These are phyloP conservation scores for Megaptera novaeangliae DNA, from an alignment of 2,113 vertebrate genomes.

Conservation along the genomic window DNA sequence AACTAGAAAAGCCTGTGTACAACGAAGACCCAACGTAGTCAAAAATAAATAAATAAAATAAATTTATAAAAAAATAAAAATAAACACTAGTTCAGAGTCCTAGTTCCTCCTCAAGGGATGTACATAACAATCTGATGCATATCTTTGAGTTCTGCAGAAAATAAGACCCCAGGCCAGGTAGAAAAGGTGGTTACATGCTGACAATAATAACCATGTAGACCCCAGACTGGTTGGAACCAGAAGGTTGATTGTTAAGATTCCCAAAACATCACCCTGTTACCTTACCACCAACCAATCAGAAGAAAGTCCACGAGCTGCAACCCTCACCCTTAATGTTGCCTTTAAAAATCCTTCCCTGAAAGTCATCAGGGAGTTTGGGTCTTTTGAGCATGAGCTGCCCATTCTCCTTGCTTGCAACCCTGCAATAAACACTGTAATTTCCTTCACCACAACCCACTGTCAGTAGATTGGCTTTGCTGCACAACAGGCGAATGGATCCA, in stretches of 20 bases:
- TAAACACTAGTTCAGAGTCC: neutral
- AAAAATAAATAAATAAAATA: too few relatives aligned
- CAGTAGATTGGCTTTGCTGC: neutral
- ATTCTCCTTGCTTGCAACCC: neutral
- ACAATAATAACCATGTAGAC: neutral
- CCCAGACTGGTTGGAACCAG: neutral
- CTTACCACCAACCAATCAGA: neutral
- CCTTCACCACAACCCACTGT: neutral
- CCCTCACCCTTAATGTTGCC: neutral
- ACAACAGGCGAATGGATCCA: neutral
- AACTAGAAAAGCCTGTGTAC: too few relatives aligned
- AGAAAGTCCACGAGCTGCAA: neutral
- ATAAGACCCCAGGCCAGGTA: neutral
- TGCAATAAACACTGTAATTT: neutral
- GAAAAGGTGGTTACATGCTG: neutral
- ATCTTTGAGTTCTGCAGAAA: neutral
- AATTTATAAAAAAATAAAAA: too few relatives aligned
- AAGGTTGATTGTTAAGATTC: neutral
- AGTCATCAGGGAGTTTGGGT: neutral
- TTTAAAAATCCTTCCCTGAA: neutral
- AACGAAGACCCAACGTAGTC: too few relatives aligned
- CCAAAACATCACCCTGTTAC: neutral
- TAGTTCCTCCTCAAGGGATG: neutral
- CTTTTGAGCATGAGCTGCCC: neutral
- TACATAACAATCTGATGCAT: neutral